These are phyloP conservation scores for Rallus crepitans DNA, from an alignment of 2,797 vertebrate species.

Conservation along the genomic window DNA sequence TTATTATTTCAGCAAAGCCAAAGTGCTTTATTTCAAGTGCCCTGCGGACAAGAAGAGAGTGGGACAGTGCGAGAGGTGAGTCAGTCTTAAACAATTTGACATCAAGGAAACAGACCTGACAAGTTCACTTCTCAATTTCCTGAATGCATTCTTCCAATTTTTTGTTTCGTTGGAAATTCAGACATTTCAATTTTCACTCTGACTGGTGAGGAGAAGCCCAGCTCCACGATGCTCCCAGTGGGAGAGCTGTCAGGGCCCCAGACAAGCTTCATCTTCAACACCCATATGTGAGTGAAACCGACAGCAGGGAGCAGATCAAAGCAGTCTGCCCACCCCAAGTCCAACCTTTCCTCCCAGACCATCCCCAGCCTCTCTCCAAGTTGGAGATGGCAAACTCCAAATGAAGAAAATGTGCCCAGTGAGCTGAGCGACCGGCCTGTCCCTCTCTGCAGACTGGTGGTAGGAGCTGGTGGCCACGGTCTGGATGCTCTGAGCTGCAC, in stretches of 20 bases:
- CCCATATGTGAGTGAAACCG: background rate
- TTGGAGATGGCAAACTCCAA: background rate
- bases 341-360: background rate
- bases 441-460: background rate
- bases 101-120: background rate
- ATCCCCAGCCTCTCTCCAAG: background rate
- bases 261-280: background rate
- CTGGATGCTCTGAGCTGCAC: background rate
- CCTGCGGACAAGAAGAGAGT: background rate
- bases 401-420: background rate
- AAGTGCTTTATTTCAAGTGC: background rate
- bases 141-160: background rate
- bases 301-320: background rate
- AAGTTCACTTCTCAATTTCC: constrained; percentile 12
- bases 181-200: background rate
- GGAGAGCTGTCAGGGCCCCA: background rate
- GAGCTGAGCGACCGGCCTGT: background rate
- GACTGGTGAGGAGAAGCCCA: background rate
- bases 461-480: background rate
- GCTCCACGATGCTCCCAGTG: fast-evolving
- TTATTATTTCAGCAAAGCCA: background rate
- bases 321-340: fast-evolving
- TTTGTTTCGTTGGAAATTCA: background rate
- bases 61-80: background rate
- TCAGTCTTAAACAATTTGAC: background rate